Evolutionary conservation across 2,113 vertebrate genomes (phyloP).

Genomic region (Ophiodon elongatus): DNA sequence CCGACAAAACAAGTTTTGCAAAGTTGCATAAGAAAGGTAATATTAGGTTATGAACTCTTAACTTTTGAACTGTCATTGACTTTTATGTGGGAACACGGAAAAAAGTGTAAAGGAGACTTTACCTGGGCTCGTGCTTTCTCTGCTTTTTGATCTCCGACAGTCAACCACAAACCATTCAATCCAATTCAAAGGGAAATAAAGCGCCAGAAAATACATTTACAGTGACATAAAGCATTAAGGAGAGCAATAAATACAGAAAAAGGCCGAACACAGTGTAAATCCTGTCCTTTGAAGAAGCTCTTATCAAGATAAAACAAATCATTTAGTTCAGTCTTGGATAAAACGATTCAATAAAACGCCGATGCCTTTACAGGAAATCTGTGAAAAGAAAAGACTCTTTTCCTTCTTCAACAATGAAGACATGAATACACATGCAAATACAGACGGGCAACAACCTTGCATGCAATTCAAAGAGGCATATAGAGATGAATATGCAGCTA

Average conservation of each 20-base stretch:
- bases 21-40: background rate
- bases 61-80: background rate
- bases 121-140: background rate
- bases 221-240: constrained; percentile 1
- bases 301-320: constrained; percentile 25
- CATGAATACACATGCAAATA: constrained; percentile 7
- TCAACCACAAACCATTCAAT: background rate
- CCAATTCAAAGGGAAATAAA: constrained; percentile 1
- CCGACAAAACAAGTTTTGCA: background rate
- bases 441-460: background rate
- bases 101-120: background rate
- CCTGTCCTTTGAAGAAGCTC: constrained; percentile 29
- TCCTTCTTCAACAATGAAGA: constrained; percentile 8
- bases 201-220: background rate
- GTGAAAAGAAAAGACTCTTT: constrained; percentile 8
- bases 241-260: constrained; percentile 16
- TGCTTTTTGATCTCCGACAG: background rate
- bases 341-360: constrained; percentile 23
- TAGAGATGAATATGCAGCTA: constrained; percentile 51
- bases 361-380: constrained; percentile 10
- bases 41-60: background rate
- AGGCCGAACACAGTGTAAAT: background rate
- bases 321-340: constrained; percentile 25
- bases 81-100: background rate
- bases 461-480: constrained; percentile 19